Conservation (phyloP, 37 sponge, comb jelly and placozoan genomes). For the Beroe ovata region DNA sequence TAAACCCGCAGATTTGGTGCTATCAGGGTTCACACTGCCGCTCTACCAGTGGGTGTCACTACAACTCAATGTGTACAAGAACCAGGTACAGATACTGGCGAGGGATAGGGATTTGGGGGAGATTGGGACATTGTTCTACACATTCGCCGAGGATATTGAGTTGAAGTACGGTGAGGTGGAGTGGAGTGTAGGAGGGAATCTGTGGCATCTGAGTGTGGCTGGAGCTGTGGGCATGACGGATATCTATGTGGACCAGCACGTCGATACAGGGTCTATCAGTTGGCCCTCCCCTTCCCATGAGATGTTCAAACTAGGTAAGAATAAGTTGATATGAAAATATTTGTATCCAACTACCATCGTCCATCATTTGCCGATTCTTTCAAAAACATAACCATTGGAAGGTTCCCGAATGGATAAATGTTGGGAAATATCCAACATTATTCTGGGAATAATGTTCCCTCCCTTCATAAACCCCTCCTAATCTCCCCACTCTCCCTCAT, state of each 20-base stretch:
- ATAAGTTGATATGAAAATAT: too few relatives aligned
- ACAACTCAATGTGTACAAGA: not conserved
- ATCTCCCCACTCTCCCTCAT: too few relatives aligned
- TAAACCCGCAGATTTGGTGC: conserved; percentile 34
- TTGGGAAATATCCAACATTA: too few relatives aligned
- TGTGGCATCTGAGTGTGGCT: conserved; percentile 49
- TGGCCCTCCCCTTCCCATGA: not conserved
- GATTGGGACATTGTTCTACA: conserved; percentile 20
- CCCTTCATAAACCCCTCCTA: too few relatives aligned
- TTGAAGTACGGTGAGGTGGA: not conserved
- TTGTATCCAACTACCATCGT: too few relatives aligned
- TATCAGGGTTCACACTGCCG: conserved; percentile 47
- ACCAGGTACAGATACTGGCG: not conserved
- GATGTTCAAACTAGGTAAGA: conserved; percentile 42
- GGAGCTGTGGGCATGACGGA: conserved; percentile 55
- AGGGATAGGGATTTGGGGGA: conserved; percentile 11
- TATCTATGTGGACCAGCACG: conserved; percentile 25
- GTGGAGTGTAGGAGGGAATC: conserved; percentile 49
- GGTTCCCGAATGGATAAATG: too few relatives aligned
- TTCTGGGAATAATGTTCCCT: too few relatives aligned
- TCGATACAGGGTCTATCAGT: conserved; percentile 32
- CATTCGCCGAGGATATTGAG: not conserved
- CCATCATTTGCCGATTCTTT: too few relatives aligned
- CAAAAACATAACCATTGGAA: too few relatives aligned
- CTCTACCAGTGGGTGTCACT: conserved; percentile 50